A percentile compares a stretch with the other conserved stretches of the same genome.
phyloP scores from a whole-genome alignment of 2,888 invertebrate genomes.

The Patella pellucida region DNA sequence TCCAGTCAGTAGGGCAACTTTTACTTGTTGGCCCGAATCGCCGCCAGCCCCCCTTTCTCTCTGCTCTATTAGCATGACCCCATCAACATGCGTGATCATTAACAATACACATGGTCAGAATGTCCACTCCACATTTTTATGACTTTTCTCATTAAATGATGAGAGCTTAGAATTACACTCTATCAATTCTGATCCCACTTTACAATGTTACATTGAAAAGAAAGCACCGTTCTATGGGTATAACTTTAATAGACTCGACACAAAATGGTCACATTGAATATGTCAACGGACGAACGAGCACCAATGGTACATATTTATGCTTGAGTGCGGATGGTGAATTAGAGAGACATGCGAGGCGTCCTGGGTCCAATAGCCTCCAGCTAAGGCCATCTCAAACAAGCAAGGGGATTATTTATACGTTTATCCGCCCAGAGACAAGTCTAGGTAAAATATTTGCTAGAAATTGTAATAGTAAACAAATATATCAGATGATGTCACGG shows the following conservation, averaged over 20 bases:
- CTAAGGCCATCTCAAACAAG: neutral
- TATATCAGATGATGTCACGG: too few relatives aligned
- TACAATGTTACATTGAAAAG: conserved; percentile 9
- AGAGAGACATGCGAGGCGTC: conserved; percentile 4
- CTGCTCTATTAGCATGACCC: too few relatives aligned
- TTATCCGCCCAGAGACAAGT: neutral
- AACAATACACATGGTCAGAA: neutral
- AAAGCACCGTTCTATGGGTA: neutral
- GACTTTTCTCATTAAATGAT: conserved; percentile 12
- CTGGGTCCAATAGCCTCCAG: conserved; percentile 10
- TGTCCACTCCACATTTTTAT: conserved; percentile 4
- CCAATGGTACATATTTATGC: neutral
- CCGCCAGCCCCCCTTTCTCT: too few relatives aligned
- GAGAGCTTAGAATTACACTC: conserved; percentile 9
- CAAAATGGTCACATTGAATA: conserved; percentile 11
- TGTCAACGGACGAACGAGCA: conserved; percentile 4
- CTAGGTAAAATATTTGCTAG: too few relatives aligned
- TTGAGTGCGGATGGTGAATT: neutral
- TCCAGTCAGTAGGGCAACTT: conserved; percentile 1
- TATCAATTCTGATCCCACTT: conserved; percentile 8
- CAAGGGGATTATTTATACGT: conserved; percentile 2
- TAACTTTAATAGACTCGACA: conserved; percentile 8
- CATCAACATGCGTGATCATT: neutral
- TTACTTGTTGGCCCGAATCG: neutral
- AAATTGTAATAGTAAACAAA: too few relatives aligned